These are phyloP conservation scores for Stercorarius parasiticus DNA, from an alignment of 2,113 vertebrate species.

Conservation along the genomic window DNA sequence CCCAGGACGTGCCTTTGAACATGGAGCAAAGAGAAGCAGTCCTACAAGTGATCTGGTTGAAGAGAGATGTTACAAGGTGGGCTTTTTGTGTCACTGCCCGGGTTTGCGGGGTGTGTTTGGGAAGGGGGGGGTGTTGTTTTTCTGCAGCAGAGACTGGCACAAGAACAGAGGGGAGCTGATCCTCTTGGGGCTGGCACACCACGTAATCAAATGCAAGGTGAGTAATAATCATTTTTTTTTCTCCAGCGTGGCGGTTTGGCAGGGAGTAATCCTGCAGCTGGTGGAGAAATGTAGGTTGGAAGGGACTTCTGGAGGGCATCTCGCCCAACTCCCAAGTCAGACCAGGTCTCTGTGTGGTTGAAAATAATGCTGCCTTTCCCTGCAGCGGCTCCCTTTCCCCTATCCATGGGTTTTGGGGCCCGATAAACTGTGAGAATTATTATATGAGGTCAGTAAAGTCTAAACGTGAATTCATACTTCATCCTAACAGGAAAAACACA, in stretches of 20 bases:
- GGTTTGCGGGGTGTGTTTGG: not conserved
- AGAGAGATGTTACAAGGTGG: not conserved
- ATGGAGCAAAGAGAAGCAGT: not conserved
- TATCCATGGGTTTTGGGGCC: not conserved
- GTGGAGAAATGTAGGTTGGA: not conserved
- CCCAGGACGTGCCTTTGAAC: not conserved
- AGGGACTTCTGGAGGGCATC: not conserved
- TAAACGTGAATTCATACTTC: not conserved
- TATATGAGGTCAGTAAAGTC: not conserved
- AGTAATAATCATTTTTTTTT: not conserved
- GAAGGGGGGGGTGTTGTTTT: not conserved
- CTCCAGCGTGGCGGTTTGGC: not conserved
- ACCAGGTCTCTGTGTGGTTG: rapidly evolving
- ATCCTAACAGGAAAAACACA: not conserved
- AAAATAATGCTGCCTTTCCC: rapidly evolving
- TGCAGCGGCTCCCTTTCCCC: not conserved
- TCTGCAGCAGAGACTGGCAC: not conserved
- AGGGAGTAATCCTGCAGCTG: not conserved
- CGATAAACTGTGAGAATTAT: rapidly evolving
- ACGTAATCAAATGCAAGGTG: not conserved
- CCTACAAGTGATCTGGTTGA: rapidly evolving
- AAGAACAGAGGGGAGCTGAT: not conserved
- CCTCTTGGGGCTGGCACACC: not conserved
- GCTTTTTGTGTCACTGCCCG: not conserved
- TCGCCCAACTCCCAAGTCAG: not conserved